These are phyloP conservation scores for Pristionchus fissidentatus DNA, from an alignment of 2,888 invertebrate species.

Conservation along the genomic window DNA sequence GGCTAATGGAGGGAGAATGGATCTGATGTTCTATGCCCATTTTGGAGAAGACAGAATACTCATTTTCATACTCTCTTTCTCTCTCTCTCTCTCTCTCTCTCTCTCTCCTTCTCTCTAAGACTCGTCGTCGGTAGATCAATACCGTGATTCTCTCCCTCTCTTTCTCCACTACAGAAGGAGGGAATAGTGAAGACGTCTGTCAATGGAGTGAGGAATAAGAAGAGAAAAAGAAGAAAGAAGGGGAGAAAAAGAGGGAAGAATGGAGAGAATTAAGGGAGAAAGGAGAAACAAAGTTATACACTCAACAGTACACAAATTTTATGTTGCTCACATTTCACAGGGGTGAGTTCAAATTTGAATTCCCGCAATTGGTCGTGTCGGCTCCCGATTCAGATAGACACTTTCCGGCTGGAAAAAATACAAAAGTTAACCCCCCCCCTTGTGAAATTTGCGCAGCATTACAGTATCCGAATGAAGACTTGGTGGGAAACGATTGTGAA, in stretches of 20 bases:
- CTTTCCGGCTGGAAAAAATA: too few relatives aligned
- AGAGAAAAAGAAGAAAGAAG: neutral
- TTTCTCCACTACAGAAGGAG: conserved; percentile 10
- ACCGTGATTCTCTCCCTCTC: conserved; percentile 13
- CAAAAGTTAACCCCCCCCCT: too few relatives aligned
- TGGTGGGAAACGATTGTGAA: too few relatives aligned
- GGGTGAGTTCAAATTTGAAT: too few relatives aligned
- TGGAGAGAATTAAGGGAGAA: conserved; percentile 10
- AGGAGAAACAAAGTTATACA: neutral
- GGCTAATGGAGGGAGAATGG: too few relatives aligned
- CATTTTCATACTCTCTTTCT: neutral
- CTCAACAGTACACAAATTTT: too few relatives aligned
- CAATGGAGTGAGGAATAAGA: conserved; percentile 17
- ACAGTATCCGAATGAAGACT: too few relatives aligned
- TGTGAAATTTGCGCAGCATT: too few relatives aligned
- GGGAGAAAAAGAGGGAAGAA: neutral
- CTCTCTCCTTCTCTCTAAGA: neutral
- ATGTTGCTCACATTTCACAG: too few relatives aligned
- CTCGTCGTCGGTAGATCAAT: neutral
- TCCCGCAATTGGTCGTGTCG: too few relatives aligned
- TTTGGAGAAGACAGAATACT: neutral
- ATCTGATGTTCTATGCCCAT: too few relatives aligned
- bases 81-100: neutral
- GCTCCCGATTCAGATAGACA: too few relatives aligned
- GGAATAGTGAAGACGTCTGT: neutral